Evolutionary conservation across 2,113 vertebrate genomes (phyloP).

Genomic region (Canis aureus): DNA sequence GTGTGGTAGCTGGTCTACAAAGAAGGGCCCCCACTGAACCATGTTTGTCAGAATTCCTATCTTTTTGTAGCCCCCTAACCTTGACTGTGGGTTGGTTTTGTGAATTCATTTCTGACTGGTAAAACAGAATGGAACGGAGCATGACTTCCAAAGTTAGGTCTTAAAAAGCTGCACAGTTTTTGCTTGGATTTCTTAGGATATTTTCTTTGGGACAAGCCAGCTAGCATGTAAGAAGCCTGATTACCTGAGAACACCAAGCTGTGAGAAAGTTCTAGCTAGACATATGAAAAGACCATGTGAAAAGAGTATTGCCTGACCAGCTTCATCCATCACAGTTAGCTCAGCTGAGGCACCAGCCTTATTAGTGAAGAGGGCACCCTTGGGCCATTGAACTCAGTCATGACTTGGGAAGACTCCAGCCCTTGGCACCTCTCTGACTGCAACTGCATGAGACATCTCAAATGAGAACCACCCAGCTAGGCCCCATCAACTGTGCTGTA

Average conservation of each 20-base stretch:
- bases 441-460: background rate
- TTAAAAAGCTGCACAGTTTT: background rate
- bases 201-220: background rate
- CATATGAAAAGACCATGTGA: background rate
- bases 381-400: background rate
- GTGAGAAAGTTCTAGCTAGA: background rate
- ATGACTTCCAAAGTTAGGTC: slow-evolving; percentile 7
- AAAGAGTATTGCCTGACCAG: background rate
- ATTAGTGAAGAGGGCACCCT: background rate
- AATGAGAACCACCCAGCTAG: background rate
- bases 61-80: background rate
- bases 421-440: background rate
- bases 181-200: background rate
- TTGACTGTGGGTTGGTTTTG: background rate
- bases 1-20: background rate
- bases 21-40: background rate
- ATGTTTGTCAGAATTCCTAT: background rate
- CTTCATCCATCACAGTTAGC: background rate
- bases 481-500: background rate
- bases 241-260: background rate
- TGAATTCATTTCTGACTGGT: background rate
- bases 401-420: background rate
- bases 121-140: background rate
- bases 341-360: background rate
- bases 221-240: background rate